Evolutionary conservation across 2,113 vertebrate genomes (phyloP).

Genomic region (Lipophrys pholis): DNA sequence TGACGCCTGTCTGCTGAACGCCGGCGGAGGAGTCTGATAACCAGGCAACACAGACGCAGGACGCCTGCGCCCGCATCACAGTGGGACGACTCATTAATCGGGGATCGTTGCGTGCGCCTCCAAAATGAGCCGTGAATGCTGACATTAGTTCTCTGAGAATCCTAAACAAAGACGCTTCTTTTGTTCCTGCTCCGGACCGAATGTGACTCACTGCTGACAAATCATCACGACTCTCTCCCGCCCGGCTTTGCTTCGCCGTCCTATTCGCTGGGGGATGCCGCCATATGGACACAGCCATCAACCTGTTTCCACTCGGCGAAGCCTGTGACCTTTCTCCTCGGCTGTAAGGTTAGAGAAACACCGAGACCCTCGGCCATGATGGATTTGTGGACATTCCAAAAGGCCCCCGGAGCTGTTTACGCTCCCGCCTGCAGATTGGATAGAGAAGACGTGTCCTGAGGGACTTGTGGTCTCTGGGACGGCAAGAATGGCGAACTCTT

Average conservation of each 20-base stretch:
- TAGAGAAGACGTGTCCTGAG: conserved; percentile 54
- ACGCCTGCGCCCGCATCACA: conserved; percentile 34
- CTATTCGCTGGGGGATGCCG: conserved; percentile 17
- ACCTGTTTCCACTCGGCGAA: conserved; percentile 66
- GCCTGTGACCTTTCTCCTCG: conserved; percentile 53
- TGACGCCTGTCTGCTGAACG: conserved; percentile 64
- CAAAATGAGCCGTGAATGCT: conserved; percentile 70
- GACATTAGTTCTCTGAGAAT: conserved; percentile 31
- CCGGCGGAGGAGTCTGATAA: conserved; percentile 52
- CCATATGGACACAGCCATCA: conserved; percentile 49
- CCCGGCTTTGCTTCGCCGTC: conserved; percentile 22
- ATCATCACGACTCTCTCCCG: conserved; percentile 40
- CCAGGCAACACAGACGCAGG: conserved; percentile 60
- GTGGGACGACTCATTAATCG: conserved; percentile 59
- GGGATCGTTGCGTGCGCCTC: conserved; percentile 42
- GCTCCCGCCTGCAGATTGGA: conserved; percentile 41
- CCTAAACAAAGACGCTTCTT: conserved; percentile 53
- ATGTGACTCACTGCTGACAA: conserved; percentile 35
- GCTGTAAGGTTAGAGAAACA: conserved; percentile 65
- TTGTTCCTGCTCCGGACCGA: conserved; percentile 33
- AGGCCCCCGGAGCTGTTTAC: conserved; percentile 64
- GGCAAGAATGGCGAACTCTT: conserved; percentile 27
- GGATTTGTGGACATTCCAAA: conserved; percentile 68
- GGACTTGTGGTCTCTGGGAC: conserved; percentile 59
- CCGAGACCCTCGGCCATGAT: conserved; percentile 48